Evolutionary conservation across 2,113 vertebrate species (phyloP).

Genomic region (Stictonetta naevosa): DNA sequence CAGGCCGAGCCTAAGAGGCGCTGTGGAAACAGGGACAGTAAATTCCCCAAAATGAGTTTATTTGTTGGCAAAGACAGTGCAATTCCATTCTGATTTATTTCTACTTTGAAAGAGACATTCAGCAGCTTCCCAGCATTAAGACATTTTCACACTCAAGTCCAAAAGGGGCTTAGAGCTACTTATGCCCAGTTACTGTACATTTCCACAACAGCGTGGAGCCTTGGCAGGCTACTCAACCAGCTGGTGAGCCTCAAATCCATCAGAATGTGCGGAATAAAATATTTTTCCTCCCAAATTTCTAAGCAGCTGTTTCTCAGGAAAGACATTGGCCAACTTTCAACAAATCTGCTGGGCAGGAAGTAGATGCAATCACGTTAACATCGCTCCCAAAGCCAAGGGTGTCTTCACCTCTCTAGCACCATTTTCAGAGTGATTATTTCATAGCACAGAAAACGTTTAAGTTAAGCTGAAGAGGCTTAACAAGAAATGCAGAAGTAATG

Average conservation of each 20-base stretch:
- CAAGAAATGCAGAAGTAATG: not conserved
- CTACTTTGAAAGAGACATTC: conserved; percentile 24
- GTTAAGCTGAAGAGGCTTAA: not conserved
- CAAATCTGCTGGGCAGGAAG: not conserved
- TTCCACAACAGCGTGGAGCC: conserved; percentile 34
- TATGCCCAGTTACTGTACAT: conserved; percentile 67
- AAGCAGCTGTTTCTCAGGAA: conserved; percentile 65
- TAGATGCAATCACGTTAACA: not conserved
- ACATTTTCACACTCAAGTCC: conserved; percentile 1
- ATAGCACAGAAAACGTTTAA: not conserved
- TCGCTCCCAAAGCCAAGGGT: not conserved
- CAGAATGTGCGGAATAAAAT: conserved; percentile 25
- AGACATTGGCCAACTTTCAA: conserved; percentile 4
- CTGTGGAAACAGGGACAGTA: not conserved
- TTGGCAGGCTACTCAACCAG: conserved; percentile 64
- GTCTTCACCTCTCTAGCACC: not conserved
- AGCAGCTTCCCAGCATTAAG: conserved; percentile 34
- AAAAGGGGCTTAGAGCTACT: conserved; percentile 41
- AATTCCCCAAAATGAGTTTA: conserved; percentile 24
- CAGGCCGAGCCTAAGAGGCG: not conserved
- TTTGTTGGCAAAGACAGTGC: conserved; percentile 25
- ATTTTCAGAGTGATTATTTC: not conserved
- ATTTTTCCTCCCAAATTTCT: conserved; percentile 43
- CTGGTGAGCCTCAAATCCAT: conserved; percentile 42
- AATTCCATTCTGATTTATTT: conserved; percentile 51